Percentiles rank a stretch among this genome's conserved stretches.
phyloP scores from a whole-genome alignment of 2,888 invertebrate species.

The Chloromyia formosa region DNA sequence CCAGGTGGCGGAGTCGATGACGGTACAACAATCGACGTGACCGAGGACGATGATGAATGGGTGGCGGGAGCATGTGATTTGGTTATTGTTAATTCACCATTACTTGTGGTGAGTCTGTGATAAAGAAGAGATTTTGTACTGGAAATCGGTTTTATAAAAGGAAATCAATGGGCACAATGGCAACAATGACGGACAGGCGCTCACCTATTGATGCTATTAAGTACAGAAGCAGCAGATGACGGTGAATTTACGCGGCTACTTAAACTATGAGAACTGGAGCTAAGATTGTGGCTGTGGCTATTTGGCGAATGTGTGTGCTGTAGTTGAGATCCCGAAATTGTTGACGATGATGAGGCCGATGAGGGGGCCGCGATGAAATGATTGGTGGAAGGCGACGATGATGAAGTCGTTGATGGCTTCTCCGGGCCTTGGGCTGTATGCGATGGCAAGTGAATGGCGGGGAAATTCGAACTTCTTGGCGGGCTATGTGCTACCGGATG shows the following conservation, averaged over 20 bases:
- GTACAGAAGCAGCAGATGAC: slow-evolving; percentile 61
- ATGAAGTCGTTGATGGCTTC: slow-evolving; percentile 40
- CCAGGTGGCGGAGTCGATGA: slow-evolving; percentile 10
- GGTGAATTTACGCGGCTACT: slow-evolving; percentile 55
- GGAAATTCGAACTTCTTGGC: slow-evolving; percentile 30
- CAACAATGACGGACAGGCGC: slow-evolving; percentile 45
- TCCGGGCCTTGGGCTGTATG: slow-evolving; percentile 12
- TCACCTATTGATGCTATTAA: slow-evolving; percentile 75
- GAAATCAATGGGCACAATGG: background rate
- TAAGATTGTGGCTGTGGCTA: slow-evolving; percentile 51
- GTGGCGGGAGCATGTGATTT: slow-evolving; percentile 72
- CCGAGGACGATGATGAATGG: slow-evolving; percentile 53
- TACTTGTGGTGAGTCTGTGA: slow-evolving; percentile 75
- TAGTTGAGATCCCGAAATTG: slow-evolving; percentile 53
- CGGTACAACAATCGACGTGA: slow-evolving; percentile 48
- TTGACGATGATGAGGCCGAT: slow-evolving; percentile 49
- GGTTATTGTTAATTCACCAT: slow-evolving; percentile 85
- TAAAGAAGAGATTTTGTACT: slow-evolving; percentile 41
- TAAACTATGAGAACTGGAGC: slow-evolving; percentile 57
- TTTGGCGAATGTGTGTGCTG: slow-evolving; percentile 56
- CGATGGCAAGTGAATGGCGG: slow-evolving; percentile 34
- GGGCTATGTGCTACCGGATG: slow-evolving; percentile 32
- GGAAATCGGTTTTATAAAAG: slow-evolving; percentile 26
- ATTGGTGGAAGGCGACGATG: slow-evolving; percentile 46
- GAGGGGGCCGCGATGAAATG: slow-evolving; percentile 44